These are phyloP conservation scores for Ochropleura plecta DNA, from an alignment of 2,888 invertebrate species.

Conservation along the genomic window DNA sequence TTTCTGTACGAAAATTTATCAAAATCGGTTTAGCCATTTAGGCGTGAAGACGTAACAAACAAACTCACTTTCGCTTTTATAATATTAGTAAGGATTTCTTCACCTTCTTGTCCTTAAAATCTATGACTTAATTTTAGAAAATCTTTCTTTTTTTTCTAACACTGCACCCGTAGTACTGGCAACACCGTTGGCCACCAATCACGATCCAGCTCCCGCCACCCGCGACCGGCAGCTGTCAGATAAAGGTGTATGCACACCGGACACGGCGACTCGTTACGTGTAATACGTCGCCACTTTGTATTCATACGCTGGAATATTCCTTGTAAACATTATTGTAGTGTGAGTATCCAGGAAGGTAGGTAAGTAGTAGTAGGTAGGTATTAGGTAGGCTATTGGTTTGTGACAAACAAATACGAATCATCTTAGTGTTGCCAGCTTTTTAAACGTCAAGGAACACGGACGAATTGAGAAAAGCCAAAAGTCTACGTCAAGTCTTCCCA, in stretches of 20 bases:
- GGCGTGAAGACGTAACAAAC: too few relatives aligned
- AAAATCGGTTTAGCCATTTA: too few relatives aligned
- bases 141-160: neutral
- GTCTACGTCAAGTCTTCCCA: too few relatives aligned
- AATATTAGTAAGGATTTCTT: too few relatives aligned
- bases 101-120: too few relatives aligned
- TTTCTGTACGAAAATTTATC: too few relatives aligned
- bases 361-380: neutral
- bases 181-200: slow-evolving; percentile 28
- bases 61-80: too few relatives aligned
- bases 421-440: neutral
- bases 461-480: too few relatives aligned
- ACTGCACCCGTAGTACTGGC: slow-evolving; percentile 36
- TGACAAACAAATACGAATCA: neutral
- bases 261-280: slow-evolving; percentile 33
- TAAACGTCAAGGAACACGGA: too few relatives aligned
- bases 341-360: neutral
- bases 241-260: slow-evolving; percentile 55
- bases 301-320: slow-evolving; percentile 49
- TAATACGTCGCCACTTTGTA: slow-evolving; percentile 19
- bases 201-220: slow-evolving; percentile 41
- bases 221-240: slow-evolving; percentile 35
- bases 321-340: slow-evolving; percentile 13
- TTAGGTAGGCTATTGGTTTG: neutral
- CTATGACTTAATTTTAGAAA: neutral